These are phyloP conservation scores for Hoplias malabaricus DNA, from an alignment of 2,113 vertebrate species.

Conservation along the genomic window DNA sequence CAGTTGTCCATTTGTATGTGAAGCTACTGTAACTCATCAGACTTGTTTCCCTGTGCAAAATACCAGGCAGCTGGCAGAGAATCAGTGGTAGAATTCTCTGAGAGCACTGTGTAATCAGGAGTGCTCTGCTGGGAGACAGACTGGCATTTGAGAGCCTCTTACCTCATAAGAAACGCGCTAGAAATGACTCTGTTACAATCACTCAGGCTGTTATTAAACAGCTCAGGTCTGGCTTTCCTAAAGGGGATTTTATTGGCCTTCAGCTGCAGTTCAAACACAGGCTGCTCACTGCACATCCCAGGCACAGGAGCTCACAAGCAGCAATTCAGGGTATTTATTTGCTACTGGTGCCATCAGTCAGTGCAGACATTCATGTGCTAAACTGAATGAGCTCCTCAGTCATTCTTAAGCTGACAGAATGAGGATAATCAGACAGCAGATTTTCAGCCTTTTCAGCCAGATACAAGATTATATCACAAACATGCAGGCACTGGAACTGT, in stretches of 20 bases:
- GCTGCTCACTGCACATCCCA: constrained; percentile 16
- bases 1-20: background rate
- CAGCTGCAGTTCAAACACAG: constrained; percentile 22
- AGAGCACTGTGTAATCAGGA: constrained; percentile 69
- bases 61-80: constrained; percentile 54
- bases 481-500: background rate
- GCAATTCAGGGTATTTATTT: constrained; percentile 22
- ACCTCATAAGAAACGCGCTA: constrained; percentile 73
- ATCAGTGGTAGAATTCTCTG: constrained; percentile 63
- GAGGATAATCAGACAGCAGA: constrained; percentile 8
- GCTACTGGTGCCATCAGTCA: constrained; percentile 22
- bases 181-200: constrained; percentile 73
- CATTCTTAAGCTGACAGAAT: constrained; percentile 29
- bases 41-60: constrained; percentile 50
- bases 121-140: constrained; percentile 54
- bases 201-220: constrained; percentile 73
- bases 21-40: constrained; percentile 59
- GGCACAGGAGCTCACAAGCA: constrained; percentile 11
- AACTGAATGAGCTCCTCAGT: constrained; percentile 25
- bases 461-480: constrained; percentile 25
- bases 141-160: constrained; percentile 66
- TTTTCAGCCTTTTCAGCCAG: constrained; percentile 14
- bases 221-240: constrained; percentile 57
- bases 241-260: constrained; percentile 45
- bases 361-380: constrained; percentile 12